A percentile compares a stretch with the other conserved stretches of the same genome.
Evolutionary conservation across 2,888 invertebrate genomes (phyloP).

Genomic region (Pachycephus smyrnensis): DNA sequence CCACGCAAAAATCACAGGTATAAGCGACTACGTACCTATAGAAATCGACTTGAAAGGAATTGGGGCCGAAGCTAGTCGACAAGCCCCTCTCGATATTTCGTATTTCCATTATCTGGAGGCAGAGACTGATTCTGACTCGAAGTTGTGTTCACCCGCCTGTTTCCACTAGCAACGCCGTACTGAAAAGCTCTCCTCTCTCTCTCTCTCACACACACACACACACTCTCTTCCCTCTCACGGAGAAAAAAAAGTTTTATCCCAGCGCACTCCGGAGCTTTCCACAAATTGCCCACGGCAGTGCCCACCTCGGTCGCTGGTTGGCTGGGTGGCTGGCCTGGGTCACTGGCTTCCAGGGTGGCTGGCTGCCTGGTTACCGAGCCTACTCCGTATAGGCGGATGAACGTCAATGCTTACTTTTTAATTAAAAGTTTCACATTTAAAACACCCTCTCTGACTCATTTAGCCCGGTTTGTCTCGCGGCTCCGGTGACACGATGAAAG

Average conservation of each 20-base stretch:
- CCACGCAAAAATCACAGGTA: background rate
- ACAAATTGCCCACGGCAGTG: slow-evolving; percentile 32
- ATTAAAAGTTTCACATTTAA: slow-evolving; percentile 48
- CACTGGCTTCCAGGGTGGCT: background rate
- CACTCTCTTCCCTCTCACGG: background rate
- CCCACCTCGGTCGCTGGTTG: slow-evolving; percentile 1
- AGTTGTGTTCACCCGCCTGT: background rate
- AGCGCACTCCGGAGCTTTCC: slow-evolving; percentile 9
- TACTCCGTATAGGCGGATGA: slow-evolving; percentile 31
- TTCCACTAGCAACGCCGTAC: slow-evolving; percentile 5
- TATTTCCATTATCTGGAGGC: background rate
- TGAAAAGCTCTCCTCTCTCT: background rate
- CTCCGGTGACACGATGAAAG: slow-evolving; percentile 1
- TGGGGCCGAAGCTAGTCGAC: background rate
- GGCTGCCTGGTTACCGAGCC: slow-evolving; percentile 6
- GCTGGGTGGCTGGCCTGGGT: background rate
- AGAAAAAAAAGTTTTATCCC: background rate
- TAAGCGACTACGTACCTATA: background rate
- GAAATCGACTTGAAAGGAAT: background rate
- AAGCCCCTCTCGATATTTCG: background rate
- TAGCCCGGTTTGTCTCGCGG: slow-evolving; percentile 4
- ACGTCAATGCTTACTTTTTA: slow-evolving; percentile 50
- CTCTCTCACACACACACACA: no score
- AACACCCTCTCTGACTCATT: slow-evolving; percentile 8
- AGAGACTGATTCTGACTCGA: background rate